Base-by-base conservation (phyloP, 2,888 invertebrate species). In the Eupithecia abbreviata region DNA sequence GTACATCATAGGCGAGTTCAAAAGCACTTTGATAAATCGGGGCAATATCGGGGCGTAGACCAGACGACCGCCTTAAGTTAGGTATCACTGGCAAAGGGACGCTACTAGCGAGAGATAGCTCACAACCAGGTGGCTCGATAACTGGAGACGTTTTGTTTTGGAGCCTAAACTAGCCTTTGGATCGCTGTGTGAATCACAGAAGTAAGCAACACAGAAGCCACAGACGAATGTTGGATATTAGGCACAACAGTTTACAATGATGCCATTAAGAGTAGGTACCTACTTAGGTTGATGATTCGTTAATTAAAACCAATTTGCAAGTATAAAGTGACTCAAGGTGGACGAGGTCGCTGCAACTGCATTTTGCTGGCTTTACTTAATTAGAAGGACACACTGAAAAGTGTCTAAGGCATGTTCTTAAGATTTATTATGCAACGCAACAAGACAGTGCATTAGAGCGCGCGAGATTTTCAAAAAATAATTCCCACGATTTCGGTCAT, bases 231-330 rank as follows among this genome's bases (percentile, higher is more conserved):
- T 58, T 58, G 10, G 18, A 58, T 58, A 58, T 18, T 10, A 9
- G 2, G 7, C 9, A 18, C 18, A 18, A 58, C 58, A 18, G 58
- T 58, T 9, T 10, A 10, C 10, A 58, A 58, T 18, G 58, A 58
- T 18, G 58, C 10, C 67, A n/a, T 42, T 66, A 66, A n/a, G 7
- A 65, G 41, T 4, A 69, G 18, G 43, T 43, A 43, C 43, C 7
- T 43, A 9, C 30, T 30, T 30, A 30, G 30, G n/a, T 47, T 69
- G 18, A 18, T 69, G 69, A 49, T 69, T 69, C 13, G 69, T 55
- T 71, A 69, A 69, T 69, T 69, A 47, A 45, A 47, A 18, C 69
- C 47, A 49, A 49, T 69, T 49, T 69, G 69, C 47, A 69, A 68
- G 45, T 68, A 42, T 42, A 3, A 42, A 5, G 45, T 18, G 47